phyloP scores from a whole-genome alignment of 2,113 vertebrate genomes.

The Myiopsitta monachus region DNA sequence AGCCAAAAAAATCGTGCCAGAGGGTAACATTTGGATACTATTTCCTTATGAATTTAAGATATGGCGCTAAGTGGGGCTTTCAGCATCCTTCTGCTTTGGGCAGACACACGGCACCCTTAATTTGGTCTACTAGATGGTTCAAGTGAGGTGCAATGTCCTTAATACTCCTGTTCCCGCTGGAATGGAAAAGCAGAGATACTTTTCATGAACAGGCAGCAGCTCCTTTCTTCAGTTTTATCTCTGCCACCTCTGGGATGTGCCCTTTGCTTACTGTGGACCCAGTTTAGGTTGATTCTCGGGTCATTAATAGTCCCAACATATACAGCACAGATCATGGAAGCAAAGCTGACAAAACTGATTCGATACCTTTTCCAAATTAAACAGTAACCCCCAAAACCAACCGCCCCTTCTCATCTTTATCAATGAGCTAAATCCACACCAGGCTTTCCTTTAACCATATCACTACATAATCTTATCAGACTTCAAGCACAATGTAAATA shows the following conservation, averaged over 20 bases:
- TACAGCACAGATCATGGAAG: background rate
- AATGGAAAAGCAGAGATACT: background rate
- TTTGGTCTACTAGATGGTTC: background rate
- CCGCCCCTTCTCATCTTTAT: background rate
- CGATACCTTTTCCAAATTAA: background rate
- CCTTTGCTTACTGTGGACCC: background rate
- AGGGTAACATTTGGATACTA: background rate
- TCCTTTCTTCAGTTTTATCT: background rate
- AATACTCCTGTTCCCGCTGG: background rate
- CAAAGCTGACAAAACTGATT: background rate
- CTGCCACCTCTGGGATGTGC: background rate
- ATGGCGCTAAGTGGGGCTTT: background rate
- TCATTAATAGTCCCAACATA: background rate
- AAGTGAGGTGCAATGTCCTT: background rate
- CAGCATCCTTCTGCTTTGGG: background rate
- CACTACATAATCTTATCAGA: conserved; percentile 42
- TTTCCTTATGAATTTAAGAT: background rate
- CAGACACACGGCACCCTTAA: background rate
- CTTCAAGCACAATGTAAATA: conserved; percentile 14
- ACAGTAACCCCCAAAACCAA: background rate
- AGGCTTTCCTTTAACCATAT: background rate
- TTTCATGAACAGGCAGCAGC: background rate
- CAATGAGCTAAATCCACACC: background rate
- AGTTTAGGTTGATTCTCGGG: background rate
- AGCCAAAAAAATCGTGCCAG: background rate